Percentiles rank a stretch among this genome's conserved stretches.
phyloP scores from a whole-genome alignment of 1,140 invertebrate genomes.

The Dinothrombium tinctorium region DNA sequence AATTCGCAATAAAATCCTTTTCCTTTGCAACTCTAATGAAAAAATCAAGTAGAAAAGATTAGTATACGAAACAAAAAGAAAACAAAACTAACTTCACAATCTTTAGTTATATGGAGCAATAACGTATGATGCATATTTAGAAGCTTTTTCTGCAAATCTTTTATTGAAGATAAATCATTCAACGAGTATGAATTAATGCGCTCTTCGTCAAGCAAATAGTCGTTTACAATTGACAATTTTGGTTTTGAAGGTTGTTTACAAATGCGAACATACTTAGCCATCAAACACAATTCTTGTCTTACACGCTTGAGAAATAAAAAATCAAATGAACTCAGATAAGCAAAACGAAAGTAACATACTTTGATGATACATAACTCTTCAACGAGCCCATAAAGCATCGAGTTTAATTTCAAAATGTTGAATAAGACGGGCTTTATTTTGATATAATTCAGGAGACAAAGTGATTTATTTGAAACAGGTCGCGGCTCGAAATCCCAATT shows the following conservation, averaged over 20 bases:
- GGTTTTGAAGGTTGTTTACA: constrained; percentile 43
- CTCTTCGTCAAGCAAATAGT: constrained; percentile 43
- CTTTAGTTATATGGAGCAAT: constrained; percentile 41
- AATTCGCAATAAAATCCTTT: constrained; percentile 75
- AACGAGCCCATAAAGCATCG: constrained; percentile 57
- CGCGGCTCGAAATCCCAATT: constrained; percentile 74
- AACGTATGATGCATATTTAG: constrained; percentile 35
- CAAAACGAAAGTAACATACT: constrained; percentile 22
- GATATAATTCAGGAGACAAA: constrained; percentile 40
- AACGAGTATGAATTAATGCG: constrained; percentile 43
- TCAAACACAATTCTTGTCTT: constrained; percentile 34
- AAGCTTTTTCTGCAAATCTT: constrained; percentile 37
- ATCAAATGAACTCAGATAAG: constrained; percentile 2
- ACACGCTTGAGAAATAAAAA: constrained; percentile 33
- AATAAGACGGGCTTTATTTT: constrained; percentile 43
- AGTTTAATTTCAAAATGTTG: constrained; percentile 50
- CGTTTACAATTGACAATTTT: constrained; percentile 38
- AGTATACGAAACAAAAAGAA: background rate
- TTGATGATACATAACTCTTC: constrained; percentile 52
- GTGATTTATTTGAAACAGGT: constrained; percentile 41
- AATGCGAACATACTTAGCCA: constrained; percentile 53
- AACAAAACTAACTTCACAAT: constrained; percentile 31
- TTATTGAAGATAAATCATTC: constrained; percentile 43
- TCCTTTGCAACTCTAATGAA: constrained; percentile 36
- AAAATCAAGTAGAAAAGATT: constrained; percentile 6